A percentile compares a stretch with the other conserved stretches of the same genome.
Conservation (phyloP, 2,113 vertebrate species). For the Ellobius talpinus region DNA sequence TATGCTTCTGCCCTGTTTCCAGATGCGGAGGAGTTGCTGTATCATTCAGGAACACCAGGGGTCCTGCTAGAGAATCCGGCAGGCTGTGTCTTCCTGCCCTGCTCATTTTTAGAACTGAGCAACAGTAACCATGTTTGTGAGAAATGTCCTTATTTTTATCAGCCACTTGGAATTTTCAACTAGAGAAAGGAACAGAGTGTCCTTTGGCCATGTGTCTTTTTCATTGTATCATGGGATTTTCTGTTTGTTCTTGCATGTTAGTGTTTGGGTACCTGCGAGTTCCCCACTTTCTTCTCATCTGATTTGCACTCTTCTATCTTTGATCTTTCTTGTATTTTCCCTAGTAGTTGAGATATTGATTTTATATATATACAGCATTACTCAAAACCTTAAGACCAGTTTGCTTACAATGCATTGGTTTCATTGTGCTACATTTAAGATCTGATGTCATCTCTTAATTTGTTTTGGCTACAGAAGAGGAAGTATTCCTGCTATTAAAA, state of each 20-base stretch:
- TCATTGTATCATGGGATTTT: background rate
- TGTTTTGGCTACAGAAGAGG: background rate
- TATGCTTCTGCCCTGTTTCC: background rate
- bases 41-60: background rate
- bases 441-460: slow-evolving; percentile 32
- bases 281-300: background rate
- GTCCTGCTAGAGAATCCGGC: background rate
- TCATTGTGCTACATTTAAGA: background rate
- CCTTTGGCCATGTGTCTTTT: background rate
- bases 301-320: background rate
- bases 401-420: background rate
- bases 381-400: background rate
- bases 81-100: background rate
- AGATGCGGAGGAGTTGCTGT: background rate
- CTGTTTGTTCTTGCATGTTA: background rate
- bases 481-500: background rate
- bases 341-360: background rate
- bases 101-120: background rate
- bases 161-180: background rate
- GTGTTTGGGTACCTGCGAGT: background rate
- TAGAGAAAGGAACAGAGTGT: background rate
- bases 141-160: background rate
- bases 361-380: background rate
- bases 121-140: background rate
- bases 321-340: background rate